phyloP scores from a whole-genome alignment of 1,140 invertebrate genomes.

The Solenopsis invicta region DNA sequence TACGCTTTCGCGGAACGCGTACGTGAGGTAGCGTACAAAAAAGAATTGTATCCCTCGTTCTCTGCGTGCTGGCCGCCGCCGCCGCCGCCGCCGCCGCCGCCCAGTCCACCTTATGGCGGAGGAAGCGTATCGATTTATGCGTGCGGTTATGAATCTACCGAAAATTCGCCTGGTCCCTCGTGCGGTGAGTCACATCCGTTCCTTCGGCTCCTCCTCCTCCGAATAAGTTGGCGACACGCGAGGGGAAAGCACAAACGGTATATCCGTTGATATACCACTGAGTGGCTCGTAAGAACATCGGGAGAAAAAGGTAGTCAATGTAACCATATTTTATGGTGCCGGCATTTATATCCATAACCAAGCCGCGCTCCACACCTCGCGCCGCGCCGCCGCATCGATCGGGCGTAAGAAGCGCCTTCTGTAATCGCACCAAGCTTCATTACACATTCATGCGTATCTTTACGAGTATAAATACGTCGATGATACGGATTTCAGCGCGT shows the following conservation, averaged over 20 bases:
- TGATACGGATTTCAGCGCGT: slow-evolving; percentile 41
- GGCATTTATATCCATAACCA: slow-evolving; percentile 57
- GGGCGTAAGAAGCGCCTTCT: slow-evolving; percentile 29
- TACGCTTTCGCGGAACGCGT: slow-evolving; percentile 37
- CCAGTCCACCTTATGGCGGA: slow-evolving; percentile 17
- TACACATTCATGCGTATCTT: neutral
- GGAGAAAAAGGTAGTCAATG: slow-evolving; percentile 68
- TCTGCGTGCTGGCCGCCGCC: neutral
- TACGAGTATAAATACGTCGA: slow-evolving; percentile 44
- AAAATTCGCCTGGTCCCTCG: slow-evolving; percentile 56
- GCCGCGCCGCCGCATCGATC: slow-evolving; percentile 48
- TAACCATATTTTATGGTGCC: slow-evolving; percentile 68
- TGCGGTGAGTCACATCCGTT: slow-evolving; percentile 74
- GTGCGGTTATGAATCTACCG: slow-evolving; percentile 53
- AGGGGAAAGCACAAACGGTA: slow-evolving; percentile 65
- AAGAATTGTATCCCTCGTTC: slow-evolving; percentile 1
- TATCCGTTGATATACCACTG: slow-evolving; percentile 32
- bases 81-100: neutral
- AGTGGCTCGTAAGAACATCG: slow-evolving; percentile 58
- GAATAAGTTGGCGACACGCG: slow-evolving; percentile 45
- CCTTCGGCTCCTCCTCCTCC: slow-evolving; percentile 38
- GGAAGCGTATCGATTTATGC: slow-evolving; percentile 63
- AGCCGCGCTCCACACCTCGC: neutral
- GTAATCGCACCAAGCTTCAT: slow-evolving; percentile 29
- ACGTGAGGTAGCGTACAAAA: neutral